Base-by-base conservation (phyloP, 1,140 invertebrate genomes). In the Drosophila sproati region DNA sequence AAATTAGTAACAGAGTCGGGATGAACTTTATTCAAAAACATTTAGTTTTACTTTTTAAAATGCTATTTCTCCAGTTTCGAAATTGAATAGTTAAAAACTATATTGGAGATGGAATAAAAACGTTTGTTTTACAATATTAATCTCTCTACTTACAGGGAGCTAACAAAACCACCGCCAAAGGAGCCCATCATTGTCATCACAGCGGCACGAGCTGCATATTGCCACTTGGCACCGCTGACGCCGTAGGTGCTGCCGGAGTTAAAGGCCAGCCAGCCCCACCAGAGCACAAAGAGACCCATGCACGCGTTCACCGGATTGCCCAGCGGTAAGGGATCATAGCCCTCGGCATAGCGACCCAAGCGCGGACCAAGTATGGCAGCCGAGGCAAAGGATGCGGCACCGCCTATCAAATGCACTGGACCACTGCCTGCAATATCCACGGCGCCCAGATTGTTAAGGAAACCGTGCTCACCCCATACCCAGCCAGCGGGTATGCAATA, bases 221-320 rank as follows among this genome's bases (percentile, higher is more conserved):
- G 90, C 91, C 91, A 97, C 80, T 95, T 95, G 20, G 94, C 92
- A 5, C 94, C 94, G 66, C 94, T 95, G 35, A 96, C 94, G 28
- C 96, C 96, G 82, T 96, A 96, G 47, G 96, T 97, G 77, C 96
- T 96, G n/a, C 97, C 97, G 55, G 97, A 98, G 92, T 98, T 98
- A 83, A 98, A 98, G 2, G 97, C 97, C 43, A 98, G 93, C 97
- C 98, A 98, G 0, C 97, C 97, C 92, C 97, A 98, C 98, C 98
- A 99, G 3, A 98, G 93, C 32, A 98, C 98, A 88, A 98, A 98
- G 0, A 98, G 94, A 0, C 98, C 98, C 94, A 98, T 95, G 32
- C 98, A 95, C 5, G 97, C 97, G 87, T 98, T 98, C 0, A 98
- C 97, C 0, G 98, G 97, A 87, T 96, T 96, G 0, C 97, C 98